Evolutionary conservation across 92 coral and sea anemone species (phyloP), one percentile per base, ranked within the genome.

Genomic region (Actinernus sp.): DNA sequence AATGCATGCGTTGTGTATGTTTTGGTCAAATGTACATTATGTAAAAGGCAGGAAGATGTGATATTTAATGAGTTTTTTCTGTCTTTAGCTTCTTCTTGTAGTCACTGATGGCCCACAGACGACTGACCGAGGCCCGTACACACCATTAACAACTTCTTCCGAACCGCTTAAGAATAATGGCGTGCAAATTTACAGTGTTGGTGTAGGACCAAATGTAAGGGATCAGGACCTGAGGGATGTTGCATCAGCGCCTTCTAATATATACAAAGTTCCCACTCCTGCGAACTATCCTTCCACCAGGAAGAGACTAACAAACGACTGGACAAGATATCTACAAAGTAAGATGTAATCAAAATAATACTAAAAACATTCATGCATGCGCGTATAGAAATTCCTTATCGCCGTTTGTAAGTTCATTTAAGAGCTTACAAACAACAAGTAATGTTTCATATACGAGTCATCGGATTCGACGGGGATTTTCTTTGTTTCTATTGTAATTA

Each of bases 51-150:
- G n/a, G n/a, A n/a, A n/a, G n/a, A n/a, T n/a, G n/a, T n/a, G n/a
- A n/a, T n/a, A n/a, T n/a, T n/a, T n/a, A n/a, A 9, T 45, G 41
- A 36, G 7, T 36, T 7, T 36, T 36, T 36, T 25, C 26, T 17
- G 30, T 46, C 4, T 47, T 22, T 50, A 86, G 92, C 49, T 86
- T 30, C 61, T 81, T 29, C 78, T 86, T 46, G 66, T 86, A 8
- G 50, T 86, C 22, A 78, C 72, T 4, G 88, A 86, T 63, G 61
- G 65, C 34, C 65, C 61, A 24, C 92, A 86, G 44, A 60, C 80
- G 18, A 45, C 30, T 25, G 84, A 61, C 33, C 75, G 73, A 46
- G 64, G 76, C 13, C 82, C 83, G 14, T 68, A 77, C 58, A 81
- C 72, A 6, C 75, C 84, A 3, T 70, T 86, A 19, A 34, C 75